Base-by-base conservation (phyloP, 2,797 vertebrate species). In the Neosilurus hyrtlii region DNA sequence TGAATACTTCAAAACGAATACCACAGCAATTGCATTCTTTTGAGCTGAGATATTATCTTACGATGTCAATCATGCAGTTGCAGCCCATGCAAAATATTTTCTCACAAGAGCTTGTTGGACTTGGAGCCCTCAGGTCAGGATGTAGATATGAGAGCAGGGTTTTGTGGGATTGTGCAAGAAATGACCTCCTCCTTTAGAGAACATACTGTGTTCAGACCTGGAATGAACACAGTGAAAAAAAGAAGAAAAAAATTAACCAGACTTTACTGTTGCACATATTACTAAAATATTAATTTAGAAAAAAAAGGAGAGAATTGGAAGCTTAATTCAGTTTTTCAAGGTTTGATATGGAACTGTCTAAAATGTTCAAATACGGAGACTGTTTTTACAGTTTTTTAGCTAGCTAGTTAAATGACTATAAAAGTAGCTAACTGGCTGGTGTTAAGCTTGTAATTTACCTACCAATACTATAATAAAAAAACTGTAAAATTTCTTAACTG, bases 41-140 rank as follows among this genome's bases (percentile, higher is more conserved):
- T 82, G 35, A 79, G 70, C 70, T 54, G 84, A 81, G 74, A 79
- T 86, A 84, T 88, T 88, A 88, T 86, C 80, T 81, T 86, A 83
- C 85, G 70, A 87, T 83, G 87, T 88, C 86, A 86, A 86, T 87
- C 84, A 86, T 56, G 74, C 77, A 82, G 86, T 83, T 86, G 71
- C 70, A 79, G 74, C 79, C 80, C 86, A 86, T 86, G 83, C 79
- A 74, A 86, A 88, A 87, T 79, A 76, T 86, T 86, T 87, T 81
- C 70, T 80, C 83, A 65, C 56, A 65, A 56, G 66, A 68, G 72
- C 84, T 84, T 88, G 83, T 86, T 88, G 84, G 86, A 87, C 83
- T 86, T 85, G 86, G 84, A 88, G 75, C 43, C 49, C 57, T 67
- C 52, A 1, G 62, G 59, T 88, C 68, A 85, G 80, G 75, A 83